Conservation (phyloP, 2,113 vertebrate species). For the Toxotes chatareus region DNA sequence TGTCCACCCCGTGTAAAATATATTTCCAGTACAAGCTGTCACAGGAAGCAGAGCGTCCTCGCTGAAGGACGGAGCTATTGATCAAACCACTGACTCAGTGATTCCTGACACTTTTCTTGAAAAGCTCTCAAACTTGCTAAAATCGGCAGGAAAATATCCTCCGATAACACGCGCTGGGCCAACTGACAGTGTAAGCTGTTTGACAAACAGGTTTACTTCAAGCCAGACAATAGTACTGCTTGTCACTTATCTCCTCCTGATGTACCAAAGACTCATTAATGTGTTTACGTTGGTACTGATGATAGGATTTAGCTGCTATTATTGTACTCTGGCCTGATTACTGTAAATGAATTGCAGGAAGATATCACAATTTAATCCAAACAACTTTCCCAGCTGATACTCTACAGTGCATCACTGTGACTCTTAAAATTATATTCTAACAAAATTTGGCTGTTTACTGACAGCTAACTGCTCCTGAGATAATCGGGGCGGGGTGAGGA, state of each 20-base stretch:
- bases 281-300: conserved; percentile 24
- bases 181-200: conserved; percentile 22
- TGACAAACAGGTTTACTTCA: conserved; percentile 38
- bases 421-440: conserved; percentile 7
- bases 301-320: conserved; percentile 14
- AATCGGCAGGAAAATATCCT: background rate
- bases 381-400: conserved; percentile 19
- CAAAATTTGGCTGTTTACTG: conserved; percentile 30
- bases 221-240: conserved; percentile 22
- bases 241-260: conserved; percentile 38
- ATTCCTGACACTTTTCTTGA: conserved; percentile 34
- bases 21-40: conserved; percentile 29
- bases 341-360: conserved; percentile 17
- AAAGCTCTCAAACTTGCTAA: conserved; percentile 31
- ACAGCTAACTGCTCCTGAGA: conserved; percentile 33
- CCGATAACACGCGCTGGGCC: background rate
- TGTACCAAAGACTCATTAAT: conserved; percentile 32
- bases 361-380: conserved; percentile 12
- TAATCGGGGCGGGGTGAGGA: conserved; percentile 23
- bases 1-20: conserved; percentile 19
- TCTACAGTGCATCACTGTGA: conserved; percentile 3
- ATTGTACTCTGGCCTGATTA: conserved; percentile 17
- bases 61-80: conserved; percentile 37
- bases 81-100: conserved; percentile 41
- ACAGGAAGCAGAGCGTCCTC: conserved; percentile 21